These are phyloP conservation scores for Drosophila novamexicana DNA, from an alignment of 1,140 invertebrate species.

Conservation along the genomic window DNA sequence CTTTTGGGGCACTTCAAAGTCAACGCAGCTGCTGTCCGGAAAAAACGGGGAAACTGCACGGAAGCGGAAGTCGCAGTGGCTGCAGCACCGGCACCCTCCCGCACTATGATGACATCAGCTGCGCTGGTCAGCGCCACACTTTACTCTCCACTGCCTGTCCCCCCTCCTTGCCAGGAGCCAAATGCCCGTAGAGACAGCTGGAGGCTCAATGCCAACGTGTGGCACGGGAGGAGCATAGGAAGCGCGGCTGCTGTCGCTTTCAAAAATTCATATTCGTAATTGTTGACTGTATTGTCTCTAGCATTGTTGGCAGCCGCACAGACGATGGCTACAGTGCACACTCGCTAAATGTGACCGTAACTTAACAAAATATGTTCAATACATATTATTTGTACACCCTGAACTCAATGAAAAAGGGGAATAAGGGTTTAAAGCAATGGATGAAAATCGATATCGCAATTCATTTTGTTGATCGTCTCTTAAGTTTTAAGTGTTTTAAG, in stretches of 20 bases:
- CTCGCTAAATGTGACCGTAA: slow-evolving; percentile 32
- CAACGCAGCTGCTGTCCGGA: slow-evolving; percentile 73
- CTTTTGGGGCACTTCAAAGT: slow-evolving; percentile 74
- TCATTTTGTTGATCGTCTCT: too few relatives aligned
- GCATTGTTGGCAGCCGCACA: slow-evolving; percentile 50
- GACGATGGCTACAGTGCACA: slow-evolving; percentile 50
- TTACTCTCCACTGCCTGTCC: not conserved
- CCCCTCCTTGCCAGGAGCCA: not conserved
- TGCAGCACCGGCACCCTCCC: slow-evolving; percentile 38
- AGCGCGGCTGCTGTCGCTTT: slow-evolving; percentile 71
- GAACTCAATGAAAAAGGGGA: too few relatives aligned
- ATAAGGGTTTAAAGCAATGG: too few relatives aligned
- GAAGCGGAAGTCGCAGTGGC: slow-evolving; percentile 82
- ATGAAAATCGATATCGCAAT: too few relatives aligned
- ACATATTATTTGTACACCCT: too few relatives aligned
- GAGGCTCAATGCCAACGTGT: slow-evolving; percentile 22
- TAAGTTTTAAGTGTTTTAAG: too few relatives aligned
- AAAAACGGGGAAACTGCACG: slow-evolving; percentile 78
- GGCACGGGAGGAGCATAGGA: slow-evolving; percentile 35
- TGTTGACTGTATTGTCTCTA: slow-evolving; percentile 81
- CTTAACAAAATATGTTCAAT: not conserved
- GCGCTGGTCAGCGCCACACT: slow-evolving; percentile 7
- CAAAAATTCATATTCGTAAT: slow-evolving; percentile 83
- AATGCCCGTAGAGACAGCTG: slow-evolving; percentile 21
- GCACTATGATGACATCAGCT: slow-evolving; percentile 5